These are phyloP conservation scores for Perdita meconis DNA, from an alignment of 2,888 invertebrate species.

Conservation along the genomic window DNA sequence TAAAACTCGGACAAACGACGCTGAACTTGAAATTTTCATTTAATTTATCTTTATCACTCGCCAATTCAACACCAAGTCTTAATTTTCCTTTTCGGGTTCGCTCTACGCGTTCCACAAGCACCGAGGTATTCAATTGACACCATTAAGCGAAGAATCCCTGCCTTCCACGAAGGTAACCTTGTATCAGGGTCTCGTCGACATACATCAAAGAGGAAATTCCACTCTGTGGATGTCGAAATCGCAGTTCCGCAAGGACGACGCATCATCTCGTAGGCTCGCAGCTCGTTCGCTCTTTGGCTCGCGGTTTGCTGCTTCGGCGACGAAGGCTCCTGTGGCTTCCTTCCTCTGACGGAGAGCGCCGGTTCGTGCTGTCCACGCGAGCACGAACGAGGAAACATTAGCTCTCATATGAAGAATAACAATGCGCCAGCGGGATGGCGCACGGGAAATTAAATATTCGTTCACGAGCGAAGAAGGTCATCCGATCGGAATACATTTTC, in stretches of 20 bases:
- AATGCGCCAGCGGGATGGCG: constrained; percentile 36
- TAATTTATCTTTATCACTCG: too few species aligned
- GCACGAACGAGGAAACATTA: constrained; percentile 62
- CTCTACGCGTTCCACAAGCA: too few species aligned
- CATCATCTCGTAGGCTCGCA: constrained; percentile 33
- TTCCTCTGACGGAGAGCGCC: constrained; percentile 31
- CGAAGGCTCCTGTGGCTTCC: constrained; percentile 12
- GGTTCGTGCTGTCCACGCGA: constrained; percentile 40
- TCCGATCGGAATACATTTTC: constrained; percentile 53
- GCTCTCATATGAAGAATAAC: constrained; percentile 57
- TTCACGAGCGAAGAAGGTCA: constrained; percentile 47
- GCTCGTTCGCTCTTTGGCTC: constrained; percentile 25
- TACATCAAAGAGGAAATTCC: constrained; percentile 50
- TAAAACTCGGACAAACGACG: too few species aligned
- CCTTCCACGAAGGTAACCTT: background rate
- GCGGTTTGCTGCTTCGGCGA: constrained; percentile 38
- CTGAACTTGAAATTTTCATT: too few species aligned
- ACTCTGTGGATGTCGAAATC: constrained; percentile 37
- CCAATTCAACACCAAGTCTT: too few species aligned
- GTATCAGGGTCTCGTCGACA: constrained; percentile 23
- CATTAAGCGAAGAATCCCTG: constrained; percentile 31
- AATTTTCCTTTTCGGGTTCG: too few species aligned
- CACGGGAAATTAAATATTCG: constrained; percentile 53
- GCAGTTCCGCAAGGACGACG: constrained; percentile 41
- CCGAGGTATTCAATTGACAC: too few species aligned